Percentiles rank a stretch among this genome's conserved stretches.
phyloP scores from a whole-genome alignment of 2,888 invertebrate species.

The Apamea epomidion region DNA sequence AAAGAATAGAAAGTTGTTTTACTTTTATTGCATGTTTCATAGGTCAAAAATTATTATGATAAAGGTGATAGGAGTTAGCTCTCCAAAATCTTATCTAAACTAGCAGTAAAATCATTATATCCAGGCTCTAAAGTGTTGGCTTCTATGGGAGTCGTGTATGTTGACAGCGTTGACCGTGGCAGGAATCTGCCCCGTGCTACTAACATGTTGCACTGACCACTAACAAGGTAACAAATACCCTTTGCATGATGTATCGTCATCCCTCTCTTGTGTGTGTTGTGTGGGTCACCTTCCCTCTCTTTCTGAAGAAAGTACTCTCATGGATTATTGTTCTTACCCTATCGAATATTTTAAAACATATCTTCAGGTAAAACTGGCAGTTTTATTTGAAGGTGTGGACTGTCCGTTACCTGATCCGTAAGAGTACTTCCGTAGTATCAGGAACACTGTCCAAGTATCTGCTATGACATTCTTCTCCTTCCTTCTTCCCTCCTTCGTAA shows the following conservation, averaged over 20 bases:
- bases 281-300: conserved; percentile 49
- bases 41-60: not conserved
- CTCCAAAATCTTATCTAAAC: conserved; percentile 7
- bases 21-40: conserved; percentile 7
- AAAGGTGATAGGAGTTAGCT: not conserved
- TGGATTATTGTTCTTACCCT: conserved; percentile 19
- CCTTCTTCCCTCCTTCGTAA: conserved; percentile 50
- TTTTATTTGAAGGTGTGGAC: not conserved
- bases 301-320: conserved; percentile 50
- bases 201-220: conserved; percentile 48
- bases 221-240: conserved; percentile 57
- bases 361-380: not conserved
- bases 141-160: conserved; percentile 48
- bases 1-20: too few relatives aligned
- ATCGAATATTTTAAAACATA: not conserved
- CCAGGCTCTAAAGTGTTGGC: conserved; percentile 29
- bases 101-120: conserved; percentile 13
- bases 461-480: conserved; percentile 52
- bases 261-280: conserved; percentile 59
- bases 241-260: conserved; percentile 56
- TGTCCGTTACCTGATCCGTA: conserved; percentile 10
- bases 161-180: conserved; percentile 53
- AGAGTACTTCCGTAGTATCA: conserved; percentile 46
- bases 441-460: conserved; percentile 36
- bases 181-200: conserved; percentile 41